phyloP scores from a whole-genome alignment of 2,797 vertebrate genomes.

The Semaprochilodus insignis region DNA sequence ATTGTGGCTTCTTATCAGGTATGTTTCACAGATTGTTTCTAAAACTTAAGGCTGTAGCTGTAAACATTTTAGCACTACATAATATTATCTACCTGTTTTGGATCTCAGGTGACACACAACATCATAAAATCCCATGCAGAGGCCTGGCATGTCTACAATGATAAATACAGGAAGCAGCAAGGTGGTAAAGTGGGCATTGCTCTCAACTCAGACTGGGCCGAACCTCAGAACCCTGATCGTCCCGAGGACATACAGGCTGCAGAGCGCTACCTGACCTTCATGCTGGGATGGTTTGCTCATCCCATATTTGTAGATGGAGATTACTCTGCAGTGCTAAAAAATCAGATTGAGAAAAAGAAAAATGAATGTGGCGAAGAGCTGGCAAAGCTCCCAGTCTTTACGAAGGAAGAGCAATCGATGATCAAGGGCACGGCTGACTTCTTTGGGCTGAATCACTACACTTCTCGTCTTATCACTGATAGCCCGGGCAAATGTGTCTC shows the following conservation, averaged over 20 bases:
- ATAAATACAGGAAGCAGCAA: slow-evolving; percentile 81
- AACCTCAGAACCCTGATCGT: slow-evolving; percentile 75
- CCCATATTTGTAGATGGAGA: slow-evolving; percentile 92
- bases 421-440: slow-evolving; percentile 90
- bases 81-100: neutral
- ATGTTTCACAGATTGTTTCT: slow-evolving; percentile 30
- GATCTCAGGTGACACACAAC: slow-evolving; percentile 84
- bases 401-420: slow-evolving; percentile 80
- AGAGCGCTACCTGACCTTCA: slow-evolving; percentile 89
- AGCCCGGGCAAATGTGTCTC: slow-evolving; percentile 72
- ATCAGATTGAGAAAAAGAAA: slow-evolving; percentile 79
- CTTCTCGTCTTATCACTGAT: slow-evolving; percentile 80
- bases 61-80: neutral
- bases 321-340: slow-evolving; percentile 84
- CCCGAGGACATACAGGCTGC: slow-evolving; percentile 82
- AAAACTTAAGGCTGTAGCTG: neutral
- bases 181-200: slow-evolving; percentile 89
- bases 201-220: slow-evolving; percentile 92
- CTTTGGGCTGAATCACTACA: slow-evolving; percentile 93
- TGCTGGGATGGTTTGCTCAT: slow-evolving; percentile 96
- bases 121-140: slow-evolving; percentile 91
- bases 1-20: slow-evolving; percentile 87
- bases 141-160: slow-evolving; percentile 89
- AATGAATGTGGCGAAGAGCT: slow-evolving; percentile 73
- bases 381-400: slow-evolving; percentile 85